These are phyloP conservation scores for Beris chalybata DNA, from an alignment of 2,888 invertebrate species.

Conservation along the genomic window DNA sequence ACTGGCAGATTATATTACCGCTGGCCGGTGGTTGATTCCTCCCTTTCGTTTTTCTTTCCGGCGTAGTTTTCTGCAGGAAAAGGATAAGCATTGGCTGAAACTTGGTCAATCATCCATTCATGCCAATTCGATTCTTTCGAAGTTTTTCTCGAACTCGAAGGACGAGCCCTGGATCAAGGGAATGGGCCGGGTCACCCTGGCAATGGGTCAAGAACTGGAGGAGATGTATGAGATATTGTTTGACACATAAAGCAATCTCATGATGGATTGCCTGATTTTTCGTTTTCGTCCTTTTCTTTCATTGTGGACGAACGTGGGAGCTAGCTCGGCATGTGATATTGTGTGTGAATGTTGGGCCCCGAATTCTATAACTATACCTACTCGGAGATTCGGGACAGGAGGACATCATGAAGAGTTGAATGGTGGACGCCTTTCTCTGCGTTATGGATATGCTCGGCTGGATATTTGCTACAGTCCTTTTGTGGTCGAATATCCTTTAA, in stretches of 20 bases:
- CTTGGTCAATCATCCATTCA: conserved; percentile 38
- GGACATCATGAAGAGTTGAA: conserved; percentile 30
- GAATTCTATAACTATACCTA: conserved; percentile 13
- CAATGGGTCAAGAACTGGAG: conserved; percentile 23
- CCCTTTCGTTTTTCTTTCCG: background rate
- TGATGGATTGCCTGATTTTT: conserved; percentile 39
- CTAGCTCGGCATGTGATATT: background rate
- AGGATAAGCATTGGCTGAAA: conserved; percentile 19
- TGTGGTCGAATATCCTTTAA: conserved; percentile 36
- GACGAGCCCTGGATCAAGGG: conserved; percentile 11
- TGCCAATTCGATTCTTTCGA: conserved; percentile 32
- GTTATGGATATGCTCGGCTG: conserved; percentile 24
- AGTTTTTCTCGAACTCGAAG: conserved; percentile 1
- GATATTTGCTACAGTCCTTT: conserved; percentile 26
- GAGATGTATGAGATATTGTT: conserved; percentile 37
- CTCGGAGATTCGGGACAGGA: conserved; percentile 25
- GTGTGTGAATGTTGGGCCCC: conserved; percentile 1
- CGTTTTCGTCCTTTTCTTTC: conserved; percentile 28
- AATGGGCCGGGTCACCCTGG: background rate
- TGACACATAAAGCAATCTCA: conserved; percentile 40
- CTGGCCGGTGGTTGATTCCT: conserved; percentile 5
- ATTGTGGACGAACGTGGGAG: background rate
- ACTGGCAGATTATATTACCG: conserved; percentile 7
- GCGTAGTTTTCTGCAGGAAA: conserved; percentile 8
- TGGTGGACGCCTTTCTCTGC: conserved; percentile 17